Evolutionary conservation across 2,888 invertebrate genomes (phyloP), one percentile per base, ranked within the genome.

Genomic region (Andricus quercusramuli): DNA sequence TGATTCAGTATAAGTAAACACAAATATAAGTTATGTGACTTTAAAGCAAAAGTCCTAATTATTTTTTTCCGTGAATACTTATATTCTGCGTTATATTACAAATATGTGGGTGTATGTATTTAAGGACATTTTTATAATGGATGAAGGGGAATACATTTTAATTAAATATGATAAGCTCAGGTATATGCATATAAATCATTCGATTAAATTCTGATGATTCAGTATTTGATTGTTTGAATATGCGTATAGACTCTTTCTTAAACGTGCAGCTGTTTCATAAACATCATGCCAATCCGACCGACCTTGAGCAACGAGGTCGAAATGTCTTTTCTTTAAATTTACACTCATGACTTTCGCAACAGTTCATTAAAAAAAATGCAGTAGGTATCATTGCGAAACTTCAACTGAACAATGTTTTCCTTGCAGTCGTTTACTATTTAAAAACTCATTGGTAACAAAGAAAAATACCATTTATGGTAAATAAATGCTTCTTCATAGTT

Each of bases 281-380:
- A 70, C 70, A 74, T 74, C 74, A 74, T 32, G 32, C 51, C 74
- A 51, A 51, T 56, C 74, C 74, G 51, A 74, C 74, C 51, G 74
- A 74, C 74, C 74, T 74, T 74, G 74, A 56, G 74, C 32, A 74
- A 74, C 32, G 74, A 74, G 74, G 74, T 74, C 74, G n/a, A 56
- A 74, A 74, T 56, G 74, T 74, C 51, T 74, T 74, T 74, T 74
- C 74, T 74, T 74, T 74, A 56, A 74, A 74, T 56, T 74, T 51
- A 70, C 74, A 74, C 74, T 56, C 74, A 56, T 74, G 74, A 74
- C 74, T 74, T 74, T 74, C 74, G 56, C 56, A 74, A 74, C 74
- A 74, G 56, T 70, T 74, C 56, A 74, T 74, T 74, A 29, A n/a
- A n/a, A 74, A 74, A 74, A 74, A 74, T 74, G 56, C 74, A 74